Conservation (phyloP, 2,113 vertebrate species). For the Fregata magnificens region DNA sequence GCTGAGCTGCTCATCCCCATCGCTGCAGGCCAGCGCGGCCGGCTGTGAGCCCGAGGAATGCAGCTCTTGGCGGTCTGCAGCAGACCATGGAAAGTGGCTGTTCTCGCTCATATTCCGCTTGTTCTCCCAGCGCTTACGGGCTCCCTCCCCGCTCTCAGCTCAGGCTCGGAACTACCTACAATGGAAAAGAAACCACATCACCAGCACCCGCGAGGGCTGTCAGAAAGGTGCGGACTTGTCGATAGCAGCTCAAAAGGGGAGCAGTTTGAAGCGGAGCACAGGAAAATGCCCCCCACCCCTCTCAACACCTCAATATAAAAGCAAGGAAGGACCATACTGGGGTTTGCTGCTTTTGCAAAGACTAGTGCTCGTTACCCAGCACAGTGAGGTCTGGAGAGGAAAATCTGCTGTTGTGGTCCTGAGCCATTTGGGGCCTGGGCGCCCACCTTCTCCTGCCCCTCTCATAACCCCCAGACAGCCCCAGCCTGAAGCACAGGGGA, state of each 20-base stretch:
- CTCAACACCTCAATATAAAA: neutral
- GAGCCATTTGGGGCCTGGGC: neutral
- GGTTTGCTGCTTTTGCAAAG: neutral
- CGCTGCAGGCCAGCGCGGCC: neutral
- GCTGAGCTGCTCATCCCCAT: neutral
- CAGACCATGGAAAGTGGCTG: neutral
- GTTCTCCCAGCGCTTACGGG: neutral
- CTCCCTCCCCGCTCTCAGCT: neutral
- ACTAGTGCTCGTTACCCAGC: accelerated
- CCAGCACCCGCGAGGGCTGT: accelerated
- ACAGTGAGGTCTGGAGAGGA: neutral
- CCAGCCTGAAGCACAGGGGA: neutral
- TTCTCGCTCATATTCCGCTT: conserved; percentile 40
- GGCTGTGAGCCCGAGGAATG: neutral
- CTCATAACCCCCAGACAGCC: neutral
- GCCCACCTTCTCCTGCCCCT: neutral
- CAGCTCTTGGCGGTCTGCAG: neutral
- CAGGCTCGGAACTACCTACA: neutral
- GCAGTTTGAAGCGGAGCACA: neutral
- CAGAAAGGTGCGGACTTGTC: neutral
- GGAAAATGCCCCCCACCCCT: neutral
- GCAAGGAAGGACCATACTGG: neutral
- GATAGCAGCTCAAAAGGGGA: neutral
- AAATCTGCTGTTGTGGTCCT: neutral
- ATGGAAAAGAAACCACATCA: neutral